Evolutionary conservation across 1,140 invertebrate genomes (phyloP).

Genomic region (Lucilia cuprina): DNA sequence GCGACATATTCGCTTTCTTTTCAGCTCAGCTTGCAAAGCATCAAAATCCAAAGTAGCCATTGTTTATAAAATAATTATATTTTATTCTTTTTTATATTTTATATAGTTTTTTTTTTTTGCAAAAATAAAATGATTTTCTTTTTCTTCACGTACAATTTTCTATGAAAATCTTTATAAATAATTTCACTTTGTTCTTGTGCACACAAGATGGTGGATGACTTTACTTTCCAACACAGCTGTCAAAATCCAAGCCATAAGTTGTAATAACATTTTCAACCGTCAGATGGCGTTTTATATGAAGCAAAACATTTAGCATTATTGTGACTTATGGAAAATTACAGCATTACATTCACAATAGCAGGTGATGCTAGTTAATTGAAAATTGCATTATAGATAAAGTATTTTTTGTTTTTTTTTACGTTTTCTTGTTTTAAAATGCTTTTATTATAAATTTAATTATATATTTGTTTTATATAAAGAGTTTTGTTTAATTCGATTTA

Average conservation of each 20-base stretch:
- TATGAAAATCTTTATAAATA: not conserved
- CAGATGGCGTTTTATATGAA: not conserved
- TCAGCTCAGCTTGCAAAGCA: constrained; percentile 42
- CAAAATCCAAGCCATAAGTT: constrained; percentile 16
- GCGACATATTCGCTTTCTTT: constrained; percentile 70
- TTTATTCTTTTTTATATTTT: not conserved
- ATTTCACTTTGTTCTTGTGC: not conserved
- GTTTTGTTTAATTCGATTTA: too few relatives aligned
- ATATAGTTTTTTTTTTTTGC: not conserved
- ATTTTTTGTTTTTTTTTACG: too few relatives aligned
- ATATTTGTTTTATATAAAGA: too few relatives aligned
- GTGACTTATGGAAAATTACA: not conserved
- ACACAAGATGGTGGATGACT: constrained; percentile 8
- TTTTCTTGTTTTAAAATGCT: too few relatives aligned
- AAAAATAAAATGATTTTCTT: not conserved
- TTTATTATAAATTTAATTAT: too few relatives aligned
- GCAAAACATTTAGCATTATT: not conserved
- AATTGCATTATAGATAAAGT: too few relatives aligned
- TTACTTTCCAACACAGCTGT: not conserved
- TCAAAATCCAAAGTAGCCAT: constrained; percentile 34
- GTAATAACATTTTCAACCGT: not conserved
- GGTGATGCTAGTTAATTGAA: too few relatives aligned
- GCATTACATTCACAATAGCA: too few relatives aligned
- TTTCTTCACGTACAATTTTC: too few relatives aligned
- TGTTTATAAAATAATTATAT: not conserved